Evolutionary conservation across 2,797 vertebrate species (phyloP).

Genomic region (Botia kubotai): DNA sequence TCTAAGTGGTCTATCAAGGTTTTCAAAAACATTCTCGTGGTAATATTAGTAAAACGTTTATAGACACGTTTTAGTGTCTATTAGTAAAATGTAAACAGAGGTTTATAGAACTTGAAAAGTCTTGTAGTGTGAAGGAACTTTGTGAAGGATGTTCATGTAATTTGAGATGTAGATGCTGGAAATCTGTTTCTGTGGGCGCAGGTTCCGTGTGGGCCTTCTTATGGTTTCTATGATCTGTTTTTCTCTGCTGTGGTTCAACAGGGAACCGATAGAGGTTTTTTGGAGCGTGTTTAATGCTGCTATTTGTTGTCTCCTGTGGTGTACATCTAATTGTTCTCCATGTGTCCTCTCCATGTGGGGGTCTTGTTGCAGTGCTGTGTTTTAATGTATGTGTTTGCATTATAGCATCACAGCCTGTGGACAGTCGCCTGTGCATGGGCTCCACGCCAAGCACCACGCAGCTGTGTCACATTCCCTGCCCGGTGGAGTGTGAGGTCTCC

Average conservation of each 20-base stretch:
- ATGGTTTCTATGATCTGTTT: background rate
- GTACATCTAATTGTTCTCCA: conserved; percentile 19
- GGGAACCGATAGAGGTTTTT: conserved; percentile 13
- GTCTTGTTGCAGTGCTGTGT: background rate
- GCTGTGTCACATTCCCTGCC: conserved; percentile 91
- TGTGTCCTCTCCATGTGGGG: conserved; percentile 22
- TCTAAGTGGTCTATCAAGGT: too few relatives aligned
- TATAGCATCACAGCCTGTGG: conserved; percentile 89
- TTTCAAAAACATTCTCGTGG: too few relatives aligned
- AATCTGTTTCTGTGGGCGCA: conserved; percentile 6
- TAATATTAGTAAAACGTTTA: too few relatives aligned
- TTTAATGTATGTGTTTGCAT: conserved; percentile 38
- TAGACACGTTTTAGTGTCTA: too few relatives aligned
- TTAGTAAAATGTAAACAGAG: too few relatives aligned
- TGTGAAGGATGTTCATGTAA: background rate
- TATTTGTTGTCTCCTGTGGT: conserved; percentile 5
- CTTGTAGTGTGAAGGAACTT: background rate
- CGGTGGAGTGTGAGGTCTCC: conserved; percentile 91
- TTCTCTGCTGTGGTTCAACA: background rate
- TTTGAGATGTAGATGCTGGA: background rate
- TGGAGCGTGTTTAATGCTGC: conserved; percentile 32
- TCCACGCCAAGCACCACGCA: conserved; percentile 86
- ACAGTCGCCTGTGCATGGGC: conserved; percentile 83
- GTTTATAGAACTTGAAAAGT: too few relatives aligned
- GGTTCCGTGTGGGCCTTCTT: background rate